These are phyloP conservation scores for Pilophorus perplexus DNA, from an alignment of 2,888 invertebrate species.

Conservation along the genomic window DNA sequence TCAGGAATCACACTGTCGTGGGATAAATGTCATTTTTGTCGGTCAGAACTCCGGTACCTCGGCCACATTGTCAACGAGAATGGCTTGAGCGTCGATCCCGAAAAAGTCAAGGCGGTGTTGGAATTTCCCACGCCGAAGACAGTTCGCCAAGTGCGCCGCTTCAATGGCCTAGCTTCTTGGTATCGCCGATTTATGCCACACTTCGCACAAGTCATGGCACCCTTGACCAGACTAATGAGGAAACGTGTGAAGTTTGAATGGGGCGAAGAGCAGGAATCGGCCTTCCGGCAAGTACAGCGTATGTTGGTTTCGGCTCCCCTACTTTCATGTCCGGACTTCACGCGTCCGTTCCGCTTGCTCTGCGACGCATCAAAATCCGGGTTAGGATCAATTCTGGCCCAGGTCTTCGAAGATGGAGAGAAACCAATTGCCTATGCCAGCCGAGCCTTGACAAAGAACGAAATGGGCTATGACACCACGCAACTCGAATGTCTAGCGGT, in stretches of 20 bases:
- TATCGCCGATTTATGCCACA: background rate
- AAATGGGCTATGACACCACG: constrained; percentile 47
- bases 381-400: constrained; percentile 46
- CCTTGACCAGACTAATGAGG: background rate
- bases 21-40: constrained; percentile 1
- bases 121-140: background rate
- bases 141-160: background rate
- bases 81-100: background rate
- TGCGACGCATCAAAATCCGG: constrained; percentile 45
- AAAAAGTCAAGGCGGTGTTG: background rate
- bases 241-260: constrained; percentile 36
- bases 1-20: background rate
- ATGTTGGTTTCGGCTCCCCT: constrained; percentile 40
- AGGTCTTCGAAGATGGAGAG: constrained; percentile 45
- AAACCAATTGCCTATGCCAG: constrained; percentile 48
- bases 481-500: constrained; percentile 49
- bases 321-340: constrained; percentile 45
- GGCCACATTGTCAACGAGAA: background rate
- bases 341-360: constrained; percentile 37
- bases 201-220: background rate
- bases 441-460: constrained; percentile 42
- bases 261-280: constrained; percentile 17
- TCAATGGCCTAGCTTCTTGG: background rate
- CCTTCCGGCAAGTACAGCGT: constrained; percentile 32
- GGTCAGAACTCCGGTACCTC: background rate